Percentiles rank a stretch among this genome's conserved stretches.
Conservation (phyloP, 2,888 invertebrate species). For the Athripsodes cinereus region DNA sequence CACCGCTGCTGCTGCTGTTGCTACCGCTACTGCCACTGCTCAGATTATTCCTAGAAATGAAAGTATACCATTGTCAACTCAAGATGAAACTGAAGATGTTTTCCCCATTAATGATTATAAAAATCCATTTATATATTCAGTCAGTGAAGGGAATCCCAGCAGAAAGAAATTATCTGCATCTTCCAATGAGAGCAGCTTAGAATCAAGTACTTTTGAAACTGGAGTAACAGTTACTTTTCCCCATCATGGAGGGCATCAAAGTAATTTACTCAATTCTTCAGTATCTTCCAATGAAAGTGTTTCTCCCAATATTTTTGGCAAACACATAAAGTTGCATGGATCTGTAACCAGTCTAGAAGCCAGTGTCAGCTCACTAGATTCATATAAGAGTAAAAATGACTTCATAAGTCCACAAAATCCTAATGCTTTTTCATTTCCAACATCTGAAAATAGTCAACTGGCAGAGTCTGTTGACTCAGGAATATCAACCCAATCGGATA, state of each 20-base stretch:
- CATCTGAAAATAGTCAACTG: conserved; percentile 37
- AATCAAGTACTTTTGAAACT: conserved; percentile 41
- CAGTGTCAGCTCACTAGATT: conserved; percentile 47
- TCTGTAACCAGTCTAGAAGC: conserved; percentile 47
- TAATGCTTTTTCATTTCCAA: conserved; percentile 5
- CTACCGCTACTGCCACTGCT: neutral
- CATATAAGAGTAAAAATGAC: conserved; percentile 33
- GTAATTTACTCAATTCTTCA: conserved; percentile 39
- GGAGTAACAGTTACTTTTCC: conserved; percentile 32
- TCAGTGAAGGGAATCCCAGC: neutral
- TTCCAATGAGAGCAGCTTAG: conserved; percentile 36
- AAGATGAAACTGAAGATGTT: conserved; percentile 11
- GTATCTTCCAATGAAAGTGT: conserved; percentile 48
- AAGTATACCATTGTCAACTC: conserved; percentile 3
- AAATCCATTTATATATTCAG: conserved; percentile 15
- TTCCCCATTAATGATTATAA: conserved; percentile 9
- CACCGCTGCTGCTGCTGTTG: too few species aligned
- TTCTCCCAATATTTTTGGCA: conserved; percentile 44
- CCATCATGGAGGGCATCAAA: conserved; percentile 16
- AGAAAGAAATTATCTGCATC: conserved; percentile 36
- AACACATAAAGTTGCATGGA: conserved; percentile 42
- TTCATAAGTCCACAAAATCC: conserved; percentile 16
- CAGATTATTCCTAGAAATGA: neutral
- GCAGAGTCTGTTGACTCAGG: conserved; percentile 48
- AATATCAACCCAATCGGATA: conserved; percentile 44